Base-by-base conservation (phyloP, 2,888 invertebrate species). In the Choristoneura rosaceana region DNA sequence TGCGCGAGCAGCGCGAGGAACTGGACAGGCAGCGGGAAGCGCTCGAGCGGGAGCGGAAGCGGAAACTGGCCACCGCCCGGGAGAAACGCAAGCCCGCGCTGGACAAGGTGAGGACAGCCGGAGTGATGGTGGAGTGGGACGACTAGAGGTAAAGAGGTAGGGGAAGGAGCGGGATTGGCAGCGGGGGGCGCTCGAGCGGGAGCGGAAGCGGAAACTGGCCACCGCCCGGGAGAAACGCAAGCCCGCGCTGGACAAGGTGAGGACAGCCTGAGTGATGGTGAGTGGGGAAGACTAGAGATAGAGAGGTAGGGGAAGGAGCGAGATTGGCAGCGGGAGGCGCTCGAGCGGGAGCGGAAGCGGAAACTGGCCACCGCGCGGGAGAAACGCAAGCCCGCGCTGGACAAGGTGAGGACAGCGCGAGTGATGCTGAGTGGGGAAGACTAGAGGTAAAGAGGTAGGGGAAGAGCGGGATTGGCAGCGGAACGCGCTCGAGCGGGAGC, bases 281-380 rank as follows among this genome's bases (percentile, higher is more conserved):
- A 7, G 0, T 5, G 34, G 0, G 34, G 34, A 7, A 34, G 34
- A 5, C 34, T 4, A 34, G 85, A 85, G 25, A 2, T 25, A 25
- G 2, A 25, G 25, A 25, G 25, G 63, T 93, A 94, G 81, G 89
- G 92, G 59, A 85, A 84, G 66, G 84, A 86, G 77, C 89, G 95
- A 0, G 94, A 95, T 83, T 91, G 92, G 50, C 87, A 91, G 74
- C 86, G 95, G 34, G 94, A 95, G 80, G 84, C 79, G 67, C 88
- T 95, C 64, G 94, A 95, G 78, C 77, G 83, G 2, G 93, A 95
- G 81, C 89, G 95, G 63, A 94, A 94, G 80, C 86, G 91, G 38
- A 92, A 91, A 76, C 88, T 95, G 64, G 91, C 92, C 2, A 87
- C 90, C 71, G 95, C 95, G 0, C 79, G 95, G 2, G 93, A 91